Conservation (phyloP, 2,113 vertebrate genomes). For the Aix galericulata region DNA sequence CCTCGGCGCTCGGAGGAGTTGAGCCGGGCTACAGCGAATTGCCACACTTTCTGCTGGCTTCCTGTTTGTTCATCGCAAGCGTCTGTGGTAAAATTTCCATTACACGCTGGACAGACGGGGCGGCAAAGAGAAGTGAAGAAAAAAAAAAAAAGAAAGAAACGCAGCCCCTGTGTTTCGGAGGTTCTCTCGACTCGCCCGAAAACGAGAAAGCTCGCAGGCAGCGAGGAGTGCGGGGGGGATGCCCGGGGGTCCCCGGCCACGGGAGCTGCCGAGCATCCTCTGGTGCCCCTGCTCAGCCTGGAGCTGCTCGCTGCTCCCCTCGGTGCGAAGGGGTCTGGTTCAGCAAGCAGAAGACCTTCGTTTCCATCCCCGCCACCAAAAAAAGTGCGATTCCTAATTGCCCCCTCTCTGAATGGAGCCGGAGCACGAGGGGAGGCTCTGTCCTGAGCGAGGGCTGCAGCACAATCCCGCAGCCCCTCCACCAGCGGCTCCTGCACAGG, state of each 20-base stretch:
- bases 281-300: accelerated
- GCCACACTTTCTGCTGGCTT: constrained; percentile 76
- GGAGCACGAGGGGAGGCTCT: background rate
- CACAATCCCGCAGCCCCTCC: background rate
- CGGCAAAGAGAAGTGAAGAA: background rate
- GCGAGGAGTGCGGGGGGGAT: background rate
- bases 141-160: background rate
- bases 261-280: background rate
- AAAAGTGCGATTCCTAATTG: accelerated
- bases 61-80: constrained; percentile 84
- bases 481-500: accelerated
- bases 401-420: background rate
- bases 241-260: background rate
- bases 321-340: background rate
- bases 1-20: background rate
- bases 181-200: background rate
- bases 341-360: background rate
- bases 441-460: background rate
- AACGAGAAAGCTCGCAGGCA: background rate
- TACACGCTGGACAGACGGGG: constrained; percentile 76
- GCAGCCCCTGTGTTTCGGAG: background rate
- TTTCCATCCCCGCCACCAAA: background rate
- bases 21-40: background rate
- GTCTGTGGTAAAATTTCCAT: constrained; percentile 88
- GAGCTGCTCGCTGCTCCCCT: background rate